Percentiles rank a stretch among this genome's conserved stretches.
Conservation (phyloP, 2,888 invertebrate species). For the Drosophila barbarae region DNA sequence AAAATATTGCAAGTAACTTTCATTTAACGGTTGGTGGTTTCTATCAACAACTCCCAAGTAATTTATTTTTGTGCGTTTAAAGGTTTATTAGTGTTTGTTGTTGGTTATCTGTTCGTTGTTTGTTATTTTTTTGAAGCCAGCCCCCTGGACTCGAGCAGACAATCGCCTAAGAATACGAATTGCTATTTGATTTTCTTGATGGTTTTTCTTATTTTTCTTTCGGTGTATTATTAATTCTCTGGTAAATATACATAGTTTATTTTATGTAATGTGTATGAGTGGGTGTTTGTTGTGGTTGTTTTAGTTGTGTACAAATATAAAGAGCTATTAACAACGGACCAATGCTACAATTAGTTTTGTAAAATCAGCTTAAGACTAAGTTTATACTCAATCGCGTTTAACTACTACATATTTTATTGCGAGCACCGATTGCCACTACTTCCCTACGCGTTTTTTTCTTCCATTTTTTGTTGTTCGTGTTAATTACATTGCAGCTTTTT, state of each 20-base stretch:
- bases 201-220: background rate
- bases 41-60: conserved; percentile 4
- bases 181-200: conserved; percentile 4
- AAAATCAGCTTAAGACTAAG: conserved; percentile 22
- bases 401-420: conserved; percentile 44
- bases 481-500: conserved; percentile 17
- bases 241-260: conserved; percentile 44
- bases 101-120: conserved; percentile 9
- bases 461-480: conserved; percentile 3
- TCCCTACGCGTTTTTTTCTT: conserved; percentile 9
- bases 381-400: conserved; percentile 35
- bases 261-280: conserved; percentile 29
- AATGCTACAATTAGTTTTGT: conserved; percentile 52
- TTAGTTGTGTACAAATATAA: conserved; percentile 42
- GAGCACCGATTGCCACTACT: conserved; percentile 58
- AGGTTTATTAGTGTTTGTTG: conserved; percentile 1
- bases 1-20: conserved; percentile 1
- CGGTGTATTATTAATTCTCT: conserved; percentile 23
- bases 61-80: conserved; percentile 6
- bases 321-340: conserved; percentile 60
- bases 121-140: background rate
- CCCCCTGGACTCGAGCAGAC: conserved; percentile 13
- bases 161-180: conserved; percentile 14
- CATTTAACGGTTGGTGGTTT: conserved; percentile 3
- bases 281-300: conserved; percentile 5